Evolutionary conservation across 2,113 vertebrate genomes (phyloP), one percentile per base, ranked within the genome.

Genomic region (Rhinoptilus africanus): DNA sequence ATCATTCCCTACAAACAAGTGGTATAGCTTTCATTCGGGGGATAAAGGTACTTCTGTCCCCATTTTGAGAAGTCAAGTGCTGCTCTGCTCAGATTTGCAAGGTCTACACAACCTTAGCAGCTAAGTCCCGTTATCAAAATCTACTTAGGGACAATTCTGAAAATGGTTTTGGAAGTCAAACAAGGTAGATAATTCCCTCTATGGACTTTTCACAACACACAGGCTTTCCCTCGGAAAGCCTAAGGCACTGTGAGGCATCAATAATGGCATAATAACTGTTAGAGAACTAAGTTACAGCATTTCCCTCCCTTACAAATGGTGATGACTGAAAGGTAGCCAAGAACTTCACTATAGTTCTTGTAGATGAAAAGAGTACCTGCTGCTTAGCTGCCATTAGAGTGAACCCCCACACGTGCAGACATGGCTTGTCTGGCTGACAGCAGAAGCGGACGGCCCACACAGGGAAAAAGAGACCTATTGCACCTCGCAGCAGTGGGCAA

Each of bases 401-500:
- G 28, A 50, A 17, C 7, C 34, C 24, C 11, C 19, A 23, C 0
- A 0, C 17, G 18, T 1, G 27, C 47, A 45, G 47, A 6, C 18
- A 45, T 35, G 18, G 41, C 9, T 12, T 3, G 1, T 13, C 16
- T 4, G 34, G 32, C 24, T 12, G 39, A 27, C 2, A 6, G 35
- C 11, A 56, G 13, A 39, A 60, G 19, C 0, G 5, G 41, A 62
- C 0, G 2, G 15, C 19, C 41, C 34, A n/a, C 17, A 3, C 21
- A 0, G 27, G 32, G 12, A 27, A 74, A 83, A 28, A 0, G 12
- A 60, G 39, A 34, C 45, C 54, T 4, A 5, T 4, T 0, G 1
- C 15, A 17, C 3, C 51, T 13, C 56, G 11, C 4, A 50, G 30
- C 37, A 14, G 19, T 2, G 4, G 45, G 45, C 22, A 63, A 5